Conservation (phyloP, 2,888 invertebrate species). For the Macroteleia sp. region DNA sequence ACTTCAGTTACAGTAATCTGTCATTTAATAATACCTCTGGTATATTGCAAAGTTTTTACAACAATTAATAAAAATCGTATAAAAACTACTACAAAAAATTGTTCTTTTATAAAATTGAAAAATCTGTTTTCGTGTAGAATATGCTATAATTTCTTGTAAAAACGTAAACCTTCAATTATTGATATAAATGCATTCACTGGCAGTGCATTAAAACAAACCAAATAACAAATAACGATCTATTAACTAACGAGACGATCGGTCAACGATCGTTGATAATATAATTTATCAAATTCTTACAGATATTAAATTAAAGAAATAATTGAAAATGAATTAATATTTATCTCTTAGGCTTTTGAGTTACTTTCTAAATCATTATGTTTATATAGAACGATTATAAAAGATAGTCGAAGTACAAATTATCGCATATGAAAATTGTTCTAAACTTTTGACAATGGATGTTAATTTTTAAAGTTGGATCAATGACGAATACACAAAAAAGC, state of each 20-base stretch:
- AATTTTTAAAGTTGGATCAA: slow-evolving; percentile 34
- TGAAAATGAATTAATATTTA: slow-evolving; percentile 25
- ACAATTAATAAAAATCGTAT: slow-evolving; percentile 38
- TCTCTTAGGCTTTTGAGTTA: too few relatives aligned
- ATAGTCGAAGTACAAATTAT: too few relatives aligned
- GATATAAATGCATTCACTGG: slow-evolving; percentile 18
- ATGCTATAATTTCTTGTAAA: background rate
- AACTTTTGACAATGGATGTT: background rate
- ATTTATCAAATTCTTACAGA: slow-evolving; percentile 32
- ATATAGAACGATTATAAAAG: too few relatives aligned
- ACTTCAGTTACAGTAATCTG: slow-evolving; percentile 8
- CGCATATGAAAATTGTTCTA: too few relatives aligned
- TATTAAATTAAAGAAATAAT: slow-evolving; percentile 5
- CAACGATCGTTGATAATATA: slow-evolving; percentile 44
- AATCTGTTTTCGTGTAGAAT: background rate
- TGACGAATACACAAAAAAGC: slow-evolving; percentile 24
- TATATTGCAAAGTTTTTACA: slow-evolving; percentile 25
- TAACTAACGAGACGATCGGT: slow-evolving; percentile 41
- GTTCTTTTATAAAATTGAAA: slow-evolving; percentile 13
- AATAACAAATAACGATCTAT: slow-evolving; percentile 26
- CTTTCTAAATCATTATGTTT: too few relatives aligned
- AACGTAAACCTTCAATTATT: slow-evolving; percentile 1
- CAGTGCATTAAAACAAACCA: slow-evolving; percentile 18
- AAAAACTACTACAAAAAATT: slow-evolving; percentile 30
- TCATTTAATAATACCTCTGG: slow-evolving; percentile 20